phyloP scores from a whole-genome alignment of 2,797 vertebrate genomes.

The Myotis pilosus region DNA sequence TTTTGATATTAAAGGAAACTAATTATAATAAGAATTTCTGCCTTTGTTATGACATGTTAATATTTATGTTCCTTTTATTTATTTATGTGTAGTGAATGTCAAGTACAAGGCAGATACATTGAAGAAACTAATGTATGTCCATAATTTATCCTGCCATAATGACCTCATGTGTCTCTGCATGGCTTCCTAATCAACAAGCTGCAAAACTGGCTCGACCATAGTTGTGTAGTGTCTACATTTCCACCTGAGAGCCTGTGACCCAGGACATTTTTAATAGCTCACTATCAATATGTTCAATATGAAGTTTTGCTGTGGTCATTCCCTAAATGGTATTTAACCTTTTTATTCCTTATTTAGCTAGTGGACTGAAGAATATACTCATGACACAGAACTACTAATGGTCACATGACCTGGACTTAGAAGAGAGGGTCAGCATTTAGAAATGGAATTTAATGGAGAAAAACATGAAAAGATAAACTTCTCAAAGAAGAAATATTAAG shows the following conservation, averaged over 20 bases:
- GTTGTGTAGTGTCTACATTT: neutral
- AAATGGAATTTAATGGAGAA: neutral
- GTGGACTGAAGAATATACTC: neutral
- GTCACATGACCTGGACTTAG: neutral
- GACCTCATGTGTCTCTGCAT: neutral
- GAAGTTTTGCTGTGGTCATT: neutral
- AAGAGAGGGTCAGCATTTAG: neutral
- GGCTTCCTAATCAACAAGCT: neutral
- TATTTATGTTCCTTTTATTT: slow-evolving; percentile 53
- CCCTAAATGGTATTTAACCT: neutral
- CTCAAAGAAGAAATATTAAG: neutral
- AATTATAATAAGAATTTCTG: slow-evolving; percentile 37
- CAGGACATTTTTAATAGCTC: slow-evolving; percentile 13
- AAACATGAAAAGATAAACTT: neutral
- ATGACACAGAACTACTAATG: neutral
- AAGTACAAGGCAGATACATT: slow-evolving; percentile 27
- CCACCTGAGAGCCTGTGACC: neutral
- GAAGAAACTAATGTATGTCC: neutral
- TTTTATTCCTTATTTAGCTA: neutral
- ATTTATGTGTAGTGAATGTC: slow-evolving; percentile 50
- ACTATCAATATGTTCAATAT: neutral
- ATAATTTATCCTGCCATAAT: slow-evolving; percentile 13
- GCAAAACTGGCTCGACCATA: neutral
- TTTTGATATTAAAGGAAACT: slow-evolving; percentile 17
- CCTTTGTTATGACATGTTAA: slow-evolving; percentile 45